These are phyloP conservation scores for Dysdera silvatica DNA, from an alignment of 1,140 invertebrate genomes.

Conservation along the genomic window DNA sequence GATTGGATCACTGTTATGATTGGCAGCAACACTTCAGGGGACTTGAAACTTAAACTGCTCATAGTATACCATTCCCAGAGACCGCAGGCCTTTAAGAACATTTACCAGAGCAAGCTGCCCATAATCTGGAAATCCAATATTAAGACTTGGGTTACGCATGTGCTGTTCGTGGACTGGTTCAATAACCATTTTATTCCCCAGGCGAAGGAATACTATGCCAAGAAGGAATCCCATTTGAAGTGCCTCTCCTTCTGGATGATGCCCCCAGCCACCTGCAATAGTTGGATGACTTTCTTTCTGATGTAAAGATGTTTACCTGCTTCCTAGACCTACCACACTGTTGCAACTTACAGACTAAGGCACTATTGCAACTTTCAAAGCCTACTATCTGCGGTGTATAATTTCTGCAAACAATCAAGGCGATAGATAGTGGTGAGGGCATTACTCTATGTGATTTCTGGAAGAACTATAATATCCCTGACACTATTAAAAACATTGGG, in stretches of 20 bases:
- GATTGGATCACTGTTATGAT: slow-evolving; percentile 46
- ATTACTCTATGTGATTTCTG: slow-evolving; percentile 16
- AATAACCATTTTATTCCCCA: slow-evolving; percentile 15
- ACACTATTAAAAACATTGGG: no score
- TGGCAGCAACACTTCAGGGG: slow-evolving; percentile 43
- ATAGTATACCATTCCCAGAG: slow-evolving; percentile 42
- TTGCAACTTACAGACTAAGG: slow-evolving; percentile 35
- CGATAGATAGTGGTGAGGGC: slow-evolving; percentile 15
- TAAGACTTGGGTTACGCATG: slow-evolving; percentile 43
- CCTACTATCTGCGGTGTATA: slow-evolving; percentile 25
- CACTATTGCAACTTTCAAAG: slow-evolving; percentile 32
- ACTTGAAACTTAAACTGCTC: slow-evolving; percentile 44
- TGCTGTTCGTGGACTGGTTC: slow-evolving; percentile 43
- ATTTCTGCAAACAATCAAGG: no score
- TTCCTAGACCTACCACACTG: slow-evolving; percentile 23
- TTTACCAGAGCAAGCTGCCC: slow-evolving; percentile 39
- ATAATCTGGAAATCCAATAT: slow-evolving; percentile 44
- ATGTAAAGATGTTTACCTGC: slow-evolving; percentile 29
- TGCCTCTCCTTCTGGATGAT: slow-evolving; percentile 32
- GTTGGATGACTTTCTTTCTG: slow-evolving; percentile 24
- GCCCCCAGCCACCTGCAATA: slow-evolving; percentile 19
- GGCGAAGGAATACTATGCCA: slow-evolving; percentile 17
- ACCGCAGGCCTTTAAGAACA: slow-evolving; percentile 41
- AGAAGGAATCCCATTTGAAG: slow-evolving; percentile 25
- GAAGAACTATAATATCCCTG: no score